phyloP scores from a whole-genome alignment of 2,113 vertebrate genomes.

The Sakesphorus luctuosus region DNA sequence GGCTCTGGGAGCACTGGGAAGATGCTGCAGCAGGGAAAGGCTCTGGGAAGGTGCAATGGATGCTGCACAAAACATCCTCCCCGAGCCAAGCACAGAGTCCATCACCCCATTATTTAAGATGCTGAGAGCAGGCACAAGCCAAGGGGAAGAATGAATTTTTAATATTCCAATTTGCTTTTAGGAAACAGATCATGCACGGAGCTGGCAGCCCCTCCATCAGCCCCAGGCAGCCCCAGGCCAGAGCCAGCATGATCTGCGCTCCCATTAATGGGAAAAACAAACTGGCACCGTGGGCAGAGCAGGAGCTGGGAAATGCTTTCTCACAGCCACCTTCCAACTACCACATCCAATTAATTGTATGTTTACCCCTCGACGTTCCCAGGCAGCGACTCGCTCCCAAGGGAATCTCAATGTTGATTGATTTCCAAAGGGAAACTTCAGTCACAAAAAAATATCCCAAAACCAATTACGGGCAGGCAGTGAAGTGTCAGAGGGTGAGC shows the following conservation, averaged over 20 bases:
- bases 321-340: not conserved
- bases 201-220: not conserved
- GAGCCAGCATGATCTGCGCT: not conserved
- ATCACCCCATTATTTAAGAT: not conserved
- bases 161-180: constrained; percentile 26
- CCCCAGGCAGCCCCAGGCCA: not conserved
- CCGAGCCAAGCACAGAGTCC: rapidly evolving
- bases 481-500: not conserved
- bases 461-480: rapidly evolving
- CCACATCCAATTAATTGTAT: not conserved
- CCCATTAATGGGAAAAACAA: not conserved
- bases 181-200: not conserved
- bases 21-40: rapidly evolving
- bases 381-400: not conserved
- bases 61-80: not conserved
- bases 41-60: rapidly evolving
- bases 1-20: not conserved
- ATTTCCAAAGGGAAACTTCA: not conserved
- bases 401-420: not conserved
- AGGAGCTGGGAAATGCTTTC: not conserved
- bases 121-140: not conserved
- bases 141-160: constrained; percentile 9
- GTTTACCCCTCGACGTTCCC: not conserved
- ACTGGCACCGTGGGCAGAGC: not conserved
- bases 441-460: rapidly evolving